Percentiles rank a stretch among this genome's conserved stretches.
These are phyloP conservation scores for Pomatorhinus ruficollis DNA, from an alignment of 2,113 vertebrate genomes.

Conservation along the genomic window DNA sequence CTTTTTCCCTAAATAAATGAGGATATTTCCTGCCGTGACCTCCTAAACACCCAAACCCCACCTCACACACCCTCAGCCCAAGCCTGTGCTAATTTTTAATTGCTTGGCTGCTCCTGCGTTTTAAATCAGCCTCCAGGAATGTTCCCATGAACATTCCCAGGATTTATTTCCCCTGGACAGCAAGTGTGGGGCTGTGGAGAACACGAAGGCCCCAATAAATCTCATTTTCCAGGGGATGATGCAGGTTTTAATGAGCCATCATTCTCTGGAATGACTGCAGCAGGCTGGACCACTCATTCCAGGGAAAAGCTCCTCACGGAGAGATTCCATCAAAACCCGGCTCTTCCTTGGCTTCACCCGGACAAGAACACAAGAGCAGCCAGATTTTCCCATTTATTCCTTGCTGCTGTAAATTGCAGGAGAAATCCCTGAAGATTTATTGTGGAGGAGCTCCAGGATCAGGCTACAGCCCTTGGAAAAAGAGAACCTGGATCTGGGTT, in stretches of 20 bases:
- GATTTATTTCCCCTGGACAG: background rate
- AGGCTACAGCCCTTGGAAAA: background rate
- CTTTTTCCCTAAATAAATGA: background rate
- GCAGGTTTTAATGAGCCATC: too few species aligned
- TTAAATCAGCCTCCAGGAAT: too few species aligned
- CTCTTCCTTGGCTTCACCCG: background rate
- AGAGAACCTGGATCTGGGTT: background rate
- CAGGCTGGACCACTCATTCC: background rate
- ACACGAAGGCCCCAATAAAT: too few species aligned
- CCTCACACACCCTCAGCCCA: background rate
- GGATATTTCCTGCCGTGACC: fast-evolving
- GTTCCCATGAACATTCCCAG: background rate
- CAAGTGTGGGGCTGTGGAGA: too few species aligned
- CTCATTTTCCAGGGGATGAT: too few species aligned
- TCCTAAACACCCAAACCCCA: background rate
- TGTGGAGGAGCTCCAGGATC: background rate
- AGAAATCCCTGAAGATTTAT: background rate
- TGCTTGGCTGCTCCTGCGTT: too few species aligned
- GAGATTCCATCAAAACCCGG: too few species aligned
- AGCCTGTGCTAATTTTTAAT: too few species aligned
- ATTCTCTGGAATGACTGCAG: too few species aligned
- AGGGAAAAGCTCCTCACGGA: background rate
- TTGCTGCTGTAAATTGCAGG: background rate
- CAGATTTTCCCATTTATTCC: background rate
- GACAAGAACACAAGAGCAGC: background rate